Base-by-base conservation (phyloP, 2,113 vertebrate genomes). In the Lontra canadensis region DNA sequence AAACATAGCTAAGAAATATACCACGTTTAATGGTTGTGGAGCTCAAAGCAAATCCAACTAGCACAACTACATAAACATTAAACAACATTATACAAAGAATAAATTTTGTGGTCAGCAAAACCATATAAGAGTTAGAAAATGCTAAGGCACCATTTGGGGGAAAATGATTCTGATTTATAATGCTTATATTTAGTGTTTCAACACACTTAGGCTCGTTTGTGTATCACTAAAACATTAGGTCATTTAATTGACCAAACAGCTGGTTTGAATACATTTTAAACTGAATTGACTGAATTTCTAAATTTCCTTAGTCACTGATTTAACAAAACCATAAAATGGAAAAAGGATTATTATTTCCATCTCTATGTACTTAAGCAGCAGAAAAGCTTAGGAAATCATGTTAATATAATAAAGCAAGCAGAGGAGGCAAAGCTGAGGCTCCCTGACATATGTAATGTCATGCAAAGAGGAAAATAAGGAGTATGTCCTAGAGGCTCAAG, bases 321-420 rank as follows among this genome's bases (percentile, higher is more conserved):
- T 93, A 55, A 76, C 55, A 82, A 95, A 90, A 71, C n/a, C 36
- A 49, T 89, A 92, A 95, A 95, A 80, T 91, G 55, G 20, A 93
- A 93, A 93, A 94, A 31, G 55, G 52, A 93, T 94, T 95, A 79
- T 92, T 94, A 96, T 85, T 96, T 91, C 73, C 14, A 47, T 94
- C 21, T 95, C n/a, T 85, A 44, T 73, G 26, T 87, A 90, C 34
- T 92, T 83, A 81, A 93, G 65, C 42, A 88, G 73, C 69, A 94
- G 52, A 89, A 93, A 76, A 15, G 0, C 59, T 92, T 95, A 71
- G 25, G 36, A 91, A 93, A 82, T 96, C 81, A 82, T 91, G 59
- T 88, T 97, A 84, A 71, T 92, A 88, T 91, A 82, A 94, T 88
- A 87, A 79, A 88, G 44, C 0, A 49, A 96, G 69, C 31, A 91